phyloP scores from a whole-genome alignment of 1,140 invertebrate species.

The Coelopa frigida region DNA sequence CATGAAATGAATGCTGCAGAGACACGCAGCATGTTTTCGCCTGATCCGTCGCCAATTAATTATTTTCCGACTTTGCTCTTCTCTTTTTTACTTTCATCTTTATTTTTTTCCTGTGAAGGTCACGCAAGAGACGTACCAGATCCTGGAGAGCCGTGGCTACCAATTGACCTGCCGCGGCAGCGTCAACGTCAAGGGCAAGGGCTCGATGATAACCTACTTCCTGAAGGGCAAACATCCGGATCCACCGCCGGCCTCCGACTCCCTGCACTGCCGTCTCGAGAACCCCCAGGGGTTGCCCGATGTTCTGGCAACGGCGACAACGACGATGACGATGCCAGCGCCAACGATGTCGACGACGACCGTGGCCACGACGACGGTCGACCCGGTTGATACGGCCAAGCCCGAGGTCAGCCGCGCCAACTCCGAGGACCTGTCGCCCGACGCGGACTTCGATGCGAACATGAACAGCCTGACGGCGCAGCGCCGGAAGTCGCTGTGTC shows the following conservation, averaged over 20 bases:
- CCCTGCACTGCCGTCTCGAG: too few species aligned
- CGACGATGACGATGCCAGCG: slow-evolving; percentile 6
- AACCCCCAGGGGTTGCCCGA: not conserved
- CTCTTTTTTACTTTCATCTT: slow-evolving; percentile 3
- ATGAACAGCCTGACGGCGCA: slow-evolving; percentile 41
- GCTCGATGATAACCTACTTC: slow-evolving; percentile 91
- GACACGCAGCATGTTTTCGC: not conserved
- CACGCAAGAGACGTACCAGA: slow-evolving; percentile 77
- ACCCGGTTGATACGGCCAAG: not conserved
- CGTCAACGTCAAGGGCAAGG: slow-evolving; percentile 89
- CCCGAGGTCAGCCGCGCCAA: slow-evolving; percentile 9
- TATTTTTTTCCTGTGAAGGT: slow-evolving; percentile 51
- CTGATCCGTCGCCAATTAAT: slow-evolving; percentile 16
- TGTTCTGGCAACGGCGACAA: not conserved
- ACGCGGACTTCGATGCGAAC: slow-evolving; percentile 41
- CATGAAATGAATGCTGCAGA: too few species aligned
- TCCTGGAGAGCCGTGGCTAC: slow-evolving; percentile 66
- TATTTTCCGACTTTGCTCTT: slow-evolving; percentile 25
- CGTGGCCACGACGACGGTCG: not conserved
- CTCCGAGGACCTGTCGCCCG: slow-evolving; percentile 27
- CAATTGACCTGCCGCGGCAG: slow-evolving; percentile 70
- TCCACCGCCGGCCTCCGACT: not conserved
- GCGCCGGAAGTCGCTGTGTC: slow-evolving; percentile 36
- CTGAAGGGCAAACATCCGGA: slow-evolving; percentile 48
- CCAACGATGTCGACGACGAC: not conserved